Percentiles rank a stretch among this genome's conserved stretches.
These are phyloP conservation scores for Spilosoma lubricipeda DNA, from an alignment of 2,888 invertebrate genomes.

Conservation along the genomic window DNA sequence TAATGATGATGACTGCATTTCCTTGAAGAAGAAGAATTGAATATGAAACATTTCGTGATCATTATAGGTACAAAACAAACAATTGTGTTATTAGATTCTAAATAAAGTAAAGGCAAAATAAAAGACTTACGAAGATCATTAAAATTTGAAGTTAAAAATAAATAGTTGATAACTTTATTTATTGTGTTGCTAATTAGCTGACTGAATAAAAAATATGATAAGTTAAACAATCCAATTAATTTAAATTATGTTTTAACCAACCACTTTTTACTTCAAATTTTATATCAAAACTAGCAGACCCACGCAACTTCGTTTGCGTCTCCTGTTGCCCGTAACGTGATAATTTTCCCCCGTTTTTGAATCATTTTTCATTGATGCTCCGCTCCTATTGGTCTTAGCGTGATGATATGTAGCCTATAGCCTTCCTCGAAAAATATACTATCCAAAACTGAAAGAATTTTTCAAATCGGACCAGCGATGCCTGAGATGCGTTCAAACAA, in stretches of 20 bases:
- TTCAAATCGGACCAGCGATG: too few relatives aligned
- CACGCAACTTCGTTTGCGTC: too few relatives aligned
- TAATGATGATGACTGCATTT: not conserved
- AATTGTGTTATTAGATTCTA: not conserved
- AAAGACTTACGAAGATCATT: not conserved
- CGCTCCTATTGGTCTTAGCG: too few relatives aligned
- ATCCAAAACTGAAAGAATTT: too few relatives aligned
- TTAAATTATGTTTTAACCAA: not conserved
- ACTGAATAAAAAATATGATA: not conserved
- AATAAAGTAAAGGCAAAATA: not conserved
- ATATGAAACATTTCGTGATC: not conserved
- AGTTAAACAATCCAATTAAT: not conserved
- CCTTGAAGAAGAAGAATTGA: not conserved
- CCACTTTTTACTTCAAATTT: not conserved
- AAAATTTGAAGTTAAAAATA: not conserved
- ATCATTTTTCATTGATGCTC: too few relatives aligned
- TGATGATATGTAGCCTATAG: too few relatives aligned
- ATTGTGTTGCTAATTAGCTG: not conserved
- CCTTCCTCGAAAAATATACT: too few relatives aligned
- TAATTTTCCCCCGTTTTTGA: too few relatives aligned
- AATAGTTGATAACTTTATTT: not conserved
- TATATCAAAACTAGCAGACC: too few relatives aligned
- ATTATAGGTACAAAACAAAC: conserved; percentile 1
- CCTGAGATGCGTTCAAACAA: too few relatives aligned
- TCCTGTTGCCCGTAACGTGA: too few relatives aligned